Evolutionary conservation across 2,797 vertebrate genomes (phyloP).

Genomic region (Lophotriccus pileatus): DNA sequence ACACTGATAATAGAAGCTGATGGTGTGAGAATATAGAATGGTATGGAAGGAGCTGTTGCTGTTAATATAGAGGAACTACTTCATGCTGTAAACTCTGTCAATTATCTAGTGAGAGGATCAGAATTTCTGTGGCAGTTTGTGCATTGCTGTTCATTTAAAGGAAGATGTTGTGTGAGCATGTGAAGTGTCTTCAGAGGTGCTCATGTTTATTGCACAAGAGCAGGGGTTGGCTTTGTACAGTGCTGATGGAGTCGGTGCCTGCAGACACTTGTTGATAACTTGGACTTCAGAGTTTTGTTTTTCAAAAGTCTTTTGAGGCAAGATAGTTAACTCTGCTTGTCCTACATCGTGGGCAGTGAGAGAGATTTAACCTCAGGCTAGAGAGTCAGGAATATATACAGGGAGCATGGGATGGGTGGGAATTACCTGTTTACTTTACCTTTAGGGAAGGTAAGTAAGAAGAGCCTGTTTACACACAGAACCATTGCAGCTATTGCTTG

Average conservation of each 20-base stretch:
- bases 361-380: background rate
- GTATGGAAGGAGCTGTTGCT: background rate
- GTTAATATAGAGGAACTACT: background rate
- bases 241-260: background rate
- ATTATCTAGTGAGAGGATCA: background rate
- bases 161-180: background rate
- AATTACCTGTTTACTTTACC: background rate
- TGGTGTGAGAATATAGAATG: background rate
- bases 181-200: background rate
- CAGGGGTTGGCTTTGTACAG: background rate
- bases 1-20: background rate
- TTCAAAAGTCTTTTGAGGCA: background rate
- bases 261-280: background rate
- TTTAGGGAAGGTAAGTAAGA: background rate
- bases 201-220: background rate
- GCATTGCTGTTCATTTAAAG: background rate
- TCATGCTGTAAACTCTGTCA: background rate
- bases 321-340: background rate
- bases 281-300: background rate
- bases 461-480: background rate
- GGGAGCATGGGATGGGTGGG: background rate
- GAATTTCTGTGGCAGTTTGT: background rate
- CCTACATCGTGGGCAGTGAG: accelerated
- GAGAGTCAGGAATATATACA: background rate
- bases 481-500: background rate